Base-by-base conservation (phyloP, 2,797 vertebrate genomes). In the Rhinophrynus dorsalis region DNA sequence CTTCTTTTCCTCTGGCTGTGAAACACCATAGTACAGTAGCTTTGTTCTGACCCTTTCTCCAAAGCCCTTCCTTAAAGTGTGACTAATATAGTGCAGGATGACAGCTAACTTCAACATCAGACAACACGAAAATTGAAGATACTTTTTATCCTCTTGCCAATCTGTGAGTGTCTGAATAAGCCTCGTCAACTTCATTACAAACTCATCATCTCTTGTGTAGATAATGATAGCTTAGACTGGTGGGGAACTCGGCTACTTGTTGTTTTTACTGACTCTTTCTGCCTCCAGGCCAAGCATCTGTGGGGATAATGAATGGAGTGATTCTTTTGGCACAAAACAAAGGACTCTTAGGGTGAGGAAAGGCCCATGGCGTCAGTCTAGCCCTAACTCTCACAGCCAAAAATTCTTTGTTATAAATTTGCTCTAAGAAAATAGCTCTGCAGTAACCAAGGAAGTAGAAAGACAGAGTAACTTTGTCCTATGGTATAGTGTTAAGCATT, bases 311-410 rank as follows among this genome's bases (percentile, higher is more conserved):
- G 90, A 92, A 92, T 91, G 89, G 90, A 89, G 85, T 85, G 85
- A 92, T 92, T 90, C 91, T 92, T 91, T 85, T 88, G 86, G 87
- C 88, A 84, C 87, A 87, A 92, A 92, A 92, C 86, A 90, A 92
- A 93, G 90, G 88, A 81, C 87, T 91, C 85, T 88, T 89, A 85
- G 86, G 89, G 83, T 89, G 83, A 87, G 88, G 84, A 88, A 83
- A 80, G 83, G 89, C 88, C 87, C 78, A 75, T 89, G 85, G 86
- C 81, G 84, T 85, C 79, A 85, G 86, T 80, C 83, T 83, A 87
- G 87, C 81, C 85, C 83, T 74, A 62, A 86, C 85, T 84, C 86
- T 86, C 82, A 85, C 85, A 86, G 85, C 81, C 79, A 85, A 90
- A 92, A 90, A 90, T 90, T 89, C 88, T 91, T 91, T 91, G 89